Conservation (phyloP, 2,888 invertebrate genomes). For the Athetis lepigone region DNA sequence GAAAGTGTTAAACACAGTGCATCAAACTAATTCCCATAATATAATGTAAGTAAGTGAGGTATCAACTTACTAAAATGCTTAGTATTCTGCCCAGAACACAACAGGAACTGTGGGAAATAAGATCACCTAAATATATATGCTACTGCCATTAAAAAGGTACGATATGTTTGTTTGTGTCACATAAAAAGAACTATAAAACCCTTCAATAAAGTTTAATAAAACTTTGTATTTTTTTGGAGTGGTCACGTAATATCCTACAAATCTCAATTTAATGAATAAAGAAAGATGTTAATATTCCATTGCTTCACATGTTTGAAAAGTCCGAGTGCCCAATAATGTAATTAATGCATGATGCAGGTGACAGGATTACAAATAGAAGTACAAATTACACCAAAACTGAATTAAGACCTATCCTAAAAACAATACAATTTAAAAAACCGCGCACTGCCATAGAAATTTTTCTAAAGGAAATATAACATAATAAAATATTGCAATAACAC, state of each 20-base stretch:
- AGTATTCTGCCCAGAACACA: constrained; percentile 67
- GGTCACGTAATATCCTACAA: too few relatives aligned
- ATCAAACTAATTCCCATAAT: constrained; percentile 43
- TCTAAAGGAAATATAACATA: too few relatives aligned
- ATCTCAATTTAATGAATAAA: neutral
- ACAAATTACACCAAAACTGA: too few relatives aligned
- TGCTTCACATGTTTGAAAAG: neutral
- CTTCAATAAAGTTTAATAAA: neutral
- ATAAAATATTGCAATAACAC: too few relatives aligned
- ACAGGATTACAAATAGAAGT: too few relatives aligned
- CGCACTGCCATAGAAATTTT: too few relatives aligned
- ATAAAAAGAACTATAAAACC: neutral
- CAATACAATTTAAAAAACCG: too few relatives aligned
- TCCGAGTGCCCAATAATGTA: neutral
- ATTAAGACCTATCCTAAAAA: too few relatives aligned
- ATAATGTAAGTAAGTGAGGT: constrained; percentile 27
- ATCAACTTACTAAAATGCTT: constrained; percentile 60
- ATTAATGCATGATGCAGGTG: too few relatives aligned
- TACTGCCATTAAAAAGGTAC: neutral
- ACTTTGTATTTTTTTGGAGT: neutral
- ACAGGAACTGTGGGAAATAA: constrained; percentile 70
- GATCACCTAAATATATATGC: constrained; percentile 16
- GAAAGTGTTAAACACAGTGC: neutral
- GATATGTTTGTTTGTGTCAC: constrained; percentile 27
- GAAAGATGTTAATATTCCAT: neutral